Percentiles rank a stretch among this genome's conserved stretches.
Evolutionary conservation across 2,113 vertebrate species (phyloP).

Genomic region (Pachyramphus minor): DNA sequence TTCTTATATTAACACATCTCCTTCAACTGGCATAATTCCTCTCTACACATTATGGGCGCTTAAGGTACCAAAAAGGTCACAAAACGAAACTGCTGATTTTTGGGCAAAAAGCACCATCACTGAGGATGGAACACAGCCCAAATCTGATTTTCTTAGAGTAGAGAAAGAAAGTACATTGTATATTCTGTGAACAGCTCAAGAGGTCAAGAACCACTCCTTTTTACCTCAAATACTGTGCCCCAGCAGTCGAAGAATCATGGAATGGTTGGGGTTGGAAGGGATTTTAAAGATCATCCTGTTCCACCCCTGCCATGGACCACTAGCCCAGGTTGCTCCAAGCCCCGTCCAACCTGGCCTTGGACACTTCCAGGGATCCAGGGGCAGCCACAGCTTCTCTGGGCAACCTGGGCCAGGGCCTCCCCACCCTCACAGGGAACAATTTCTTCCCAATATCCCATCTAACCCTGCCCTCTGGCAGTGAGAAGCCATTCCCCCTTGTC

Average conservation of each 20-base stretch:
- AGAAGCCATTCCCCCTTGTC: fast-evolving
- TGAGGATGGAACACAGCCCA: neutral
- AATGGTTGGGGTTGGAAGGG: neutral
- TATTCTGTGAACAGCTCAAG: neutral
- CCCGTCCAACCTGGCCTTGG: neutral
- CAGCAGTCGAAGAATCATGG: neutral
- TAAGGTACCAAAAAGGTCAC: neutral
- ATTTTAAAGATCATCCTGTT: fast-evolving
- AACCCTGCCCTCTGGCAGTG: fast-evolving
- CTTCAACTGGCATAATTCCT: neutral
- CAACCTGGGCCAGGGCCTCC: neutral
- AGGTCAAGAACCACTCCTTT: fast-evolving
- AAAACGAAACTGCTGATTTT: neutral
- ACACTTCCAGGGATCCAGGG: neutral
- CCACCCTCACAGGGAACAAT: neutral
- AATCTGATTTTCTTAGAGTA: neutral
- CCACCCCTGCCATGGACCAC: neutral
- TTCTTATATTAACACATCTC: neutral
- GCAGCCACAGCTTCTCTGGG: neutral
- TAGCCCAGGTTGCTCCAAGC: neutral
- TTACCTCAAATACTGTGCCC: neutral
- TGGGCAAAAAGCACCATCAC: neutral
- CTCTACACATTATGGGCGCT: neutral
- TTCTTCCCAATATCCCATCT: neutral
- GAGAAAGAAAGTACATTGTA: neutral